Evolutionary conservation across 2,113 vertebrate species (phyloP).

Genomic region (Xenus cinereus): DNA sequence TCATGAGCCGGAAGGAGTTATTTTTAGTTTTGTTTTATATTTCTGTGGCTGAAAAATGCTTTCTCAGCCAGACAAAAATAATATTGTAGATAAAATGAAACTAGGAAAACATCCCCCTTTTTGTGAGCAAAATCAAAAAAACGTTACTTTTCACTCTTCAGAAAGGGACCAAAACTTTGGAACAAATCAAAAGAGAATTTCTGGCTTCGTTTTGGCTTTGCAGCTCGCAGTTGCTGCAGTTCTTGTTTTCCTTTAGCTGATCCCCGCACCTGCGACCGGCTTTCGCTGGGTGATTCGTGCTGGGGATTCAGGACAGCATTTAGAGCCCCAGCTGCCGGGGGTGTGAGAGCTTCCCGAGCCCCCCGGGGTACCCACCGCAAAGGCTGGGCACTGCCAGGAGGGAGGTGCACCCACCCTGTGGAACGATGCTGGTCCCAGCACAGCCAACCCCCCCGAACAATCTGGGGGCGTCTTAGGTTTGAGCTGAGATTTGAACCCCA

Average conservation of each 20-base stretch:
- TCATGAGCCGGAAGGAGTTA: not conserved
- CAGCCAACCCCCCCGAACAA: rapidly evolving
- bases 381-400: rapidly evolving
- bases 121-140: not conserved
- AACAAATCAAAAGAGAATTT: not conserved
- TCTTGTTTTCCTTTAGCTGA: not conserved
- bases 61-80: not conserved
- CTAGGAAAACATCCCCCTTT: not conserved
- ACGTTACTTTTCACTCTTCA: not conserved
- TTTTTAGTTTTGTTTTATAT: not conserved
- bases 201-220: not conserved
- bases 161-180: not conserved
- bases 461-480: rapidly evolving
- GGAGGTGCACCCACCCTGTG: not conserved
- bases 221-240: rapidly evolving
- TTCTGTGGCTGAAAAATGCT: not conserved
- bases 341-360: not conserved
- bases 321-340: not conserved
- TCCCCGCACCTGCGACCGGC: not conserved
- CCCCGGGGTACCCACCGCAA: not conserved
- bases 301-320: not conserved
- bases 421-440: not conserved
- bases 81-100: not conserved
- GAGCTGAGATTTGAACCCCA: not conserved
- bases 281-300: rapidly evolving